A percentile compares a stretch with the other conserved stretches of the same genome.
These are phyloP conservation scores for Littorina saxatilis DNA, from an alignment of 1,140 invertebrate species.

Conservation along the genomic window DNA sequence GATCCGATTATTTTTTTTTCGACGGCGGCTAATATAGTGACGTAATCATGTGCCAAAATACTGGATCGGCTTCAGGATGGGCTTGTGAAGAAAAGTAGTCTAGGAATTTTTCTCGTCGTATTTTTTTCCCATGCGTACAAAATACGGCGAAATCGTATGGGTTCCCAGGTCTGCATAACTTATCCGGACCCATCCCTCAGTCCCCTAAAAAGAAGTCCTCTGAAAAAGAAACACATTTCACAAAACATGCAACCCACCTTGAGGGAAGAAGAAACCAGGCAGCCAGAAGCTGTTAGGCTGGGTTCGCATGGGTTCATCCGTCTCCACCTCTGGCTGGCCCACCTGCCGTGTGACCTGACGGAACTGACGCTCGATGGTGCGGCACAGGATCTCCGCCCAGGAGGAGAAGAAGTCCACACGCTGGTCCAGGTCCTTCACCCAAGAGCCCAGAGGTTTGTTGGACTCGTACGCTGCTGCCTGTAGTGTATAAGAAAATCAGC, in stretches of 20 bases:
- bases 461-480: slow-evolving; percentile 72
- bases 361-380: slow-evolving; percentile 60
- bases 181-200: no score
- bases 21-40: no score
- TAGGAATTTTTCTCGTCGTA: no score
- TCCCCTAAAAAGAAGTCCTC: no score
- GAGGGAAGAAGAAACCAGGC: slow-evolving; percentile 92
- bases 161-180: no score
- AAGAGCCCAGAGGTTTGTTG: slow-evolving; percentile 69
- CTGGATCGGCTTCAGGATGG: no score
- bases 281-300: slow-evolving; percentile 81
- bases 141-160: no score
- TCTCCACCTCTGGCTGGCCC: slow-evolving; percentile 42
- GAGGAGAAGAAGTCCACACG: slow-evolving; percentile 83
- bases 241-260: slow-evolving; percentile 77
- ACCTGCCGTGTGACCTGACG: slow-evolving; percentile 32
- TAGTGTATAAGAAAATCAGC: neutral
- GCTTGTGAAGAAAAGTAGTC: no score
- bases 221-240: no score
- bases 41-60: no score
- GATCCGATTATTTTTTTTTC: no score
- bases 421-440: slow-evolving; percentile 78
- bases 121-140: no score
- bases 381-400: slow-evolving; percentile 67
- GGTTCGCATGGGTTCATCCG: slow-evolving; percentile 44